Conservation (phyloP, 1,140 invertebrate species). For the Panagrolaimus sp. region DNA sequence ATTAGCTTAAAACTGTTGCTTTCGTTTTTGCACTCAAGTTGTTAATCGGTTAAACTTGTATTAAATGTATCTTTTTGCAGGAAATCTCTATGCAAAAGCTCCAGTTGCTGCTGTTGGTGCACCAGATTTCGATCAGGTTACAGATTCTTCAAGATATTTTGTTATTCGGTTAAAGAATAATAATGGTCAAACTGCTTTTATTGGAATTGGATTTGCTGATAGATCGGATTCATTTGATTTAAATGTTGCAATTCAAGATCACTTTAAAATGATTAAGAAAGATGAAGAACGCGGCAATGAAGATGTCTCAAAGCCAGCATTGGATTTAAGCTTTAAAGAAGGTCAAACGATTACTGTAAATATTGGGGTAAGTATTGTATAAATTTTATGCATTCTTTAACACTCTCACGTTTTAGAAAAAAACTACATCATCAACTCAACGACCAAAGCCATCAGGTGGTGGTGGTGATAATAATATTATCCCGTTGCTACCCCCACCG, state of each 20-base stretch:
- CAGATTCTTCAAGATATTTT: slow-evolving; percentile 96
- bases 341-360: slow-evolving; percentile 59
- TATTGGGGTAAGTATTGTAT: slow-evolving; percentile 44
- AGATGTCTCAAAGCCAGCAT: slow-evolving; percentile 31
- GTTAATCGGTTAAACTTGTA: background rate
- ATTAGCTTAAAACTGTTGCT: too few relatives aligned
- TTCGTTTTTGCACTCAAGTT: background rate
- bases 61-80: slow-evolving; percentile 59
- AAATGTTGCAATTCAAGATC: slow-evolving; percentile 73
- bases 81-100: slow-evolving; percentile 94
- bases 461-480: slow-evolving; percentile 18
- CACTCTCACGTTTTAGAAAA: slow-evolving; percentile 27
- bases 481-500: slow-evolving; percentile 56
- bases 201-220: slow-evolving; percentile 75
- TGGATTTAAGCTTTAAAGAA: slow-evolving; percentile 59
- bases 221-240: slow-evolving; percentile 97
- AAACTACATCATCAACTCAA: slow-evolving; percentile 21
- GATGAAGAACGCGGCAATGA: slow-evolving; percentile 42
- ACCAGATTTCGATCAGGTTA: slow-evolving; percentile 85
- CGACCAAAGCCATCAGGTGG: slow-evolving; percentile 11
- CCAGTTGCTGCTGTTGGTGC: slow-evolving; percentile 93
- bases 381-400: slow-evolving; percentile 20
- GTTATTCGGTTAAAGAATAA: slow-evolving; percentile 91
- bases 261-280: slow-evolving; percentile 52
- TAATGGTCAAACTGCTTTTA: slow-evolving; percentile 67